Conservation (phyloP, 2,888 invertebrate species). For the Agrypnus murinus region DNA sequence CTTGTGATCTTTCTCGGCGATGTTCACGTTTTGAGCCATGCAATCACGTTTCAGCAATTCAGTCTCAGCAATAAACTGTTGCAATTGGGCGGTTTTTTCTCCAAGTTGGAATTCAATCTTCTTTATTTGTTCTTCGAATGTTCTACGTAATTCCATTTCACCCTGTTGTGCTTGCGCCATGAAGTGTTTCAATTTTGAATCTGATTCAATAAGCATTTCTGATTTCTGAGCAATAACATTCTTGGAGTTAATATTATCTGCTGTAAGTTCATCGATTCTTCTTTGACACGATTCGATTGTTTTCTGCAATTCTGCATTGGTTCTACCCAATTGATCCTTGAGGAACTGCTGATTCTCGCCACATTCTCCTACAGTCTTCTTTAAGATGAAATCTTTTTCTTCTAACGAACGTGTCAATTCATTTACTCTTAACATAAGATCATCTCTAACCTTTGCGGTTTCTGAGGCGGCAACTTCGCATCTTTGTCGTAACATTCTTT, state of each 20-base stretch:
- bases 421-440: conserved; percentile 52
- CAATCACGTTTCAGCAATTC: conserved; percentile 63
- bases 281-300: conserved; percentile 28
- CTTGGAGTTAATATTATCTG: conserved; percentile 57
- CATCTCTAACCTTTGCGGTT: conserved; percentile 40
- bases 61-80: conserved; percentile 57
- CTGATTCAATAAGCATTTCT: conserved; percentile 53
- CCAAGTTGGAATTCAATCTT: conserved; percentile 68
- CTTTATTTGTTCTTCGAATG: conserved; percentile 46
- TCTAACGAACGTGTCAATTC: conserved; percentile 68
- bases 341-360: conserved; percentile 59
- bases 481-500: conserved; percentile 56
- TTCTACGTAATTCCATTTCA: conserved; percentile 42
- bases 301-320: conserved; percentile 38
- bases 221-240: conserved; percentile 58
- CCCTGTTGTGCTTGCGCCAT: conserved; percentile 66
- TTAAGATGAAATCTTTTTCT: conserved; percentile 72
- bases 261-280: conserved; percentile 52
- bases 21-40: conserved; percentile 54
- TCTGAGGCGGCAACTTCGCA: conserved; percentile 34
- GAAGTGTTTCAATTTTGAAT: conserved; percentile 69
- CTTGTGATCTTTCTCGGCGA: conserved; percentile 61
- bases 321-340: conserved; percentile 61
- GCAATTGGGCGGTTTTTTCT: conserved; percentile 56
- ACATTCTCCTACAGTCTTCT: conserved; percentile 70